A percentile compares a stretch with the other conserved stretches of the same genome.
phyloP scores from a whole-genome alignment of 2,113 vertebrate genomes.

The Cygnus buccinator region DNA sequence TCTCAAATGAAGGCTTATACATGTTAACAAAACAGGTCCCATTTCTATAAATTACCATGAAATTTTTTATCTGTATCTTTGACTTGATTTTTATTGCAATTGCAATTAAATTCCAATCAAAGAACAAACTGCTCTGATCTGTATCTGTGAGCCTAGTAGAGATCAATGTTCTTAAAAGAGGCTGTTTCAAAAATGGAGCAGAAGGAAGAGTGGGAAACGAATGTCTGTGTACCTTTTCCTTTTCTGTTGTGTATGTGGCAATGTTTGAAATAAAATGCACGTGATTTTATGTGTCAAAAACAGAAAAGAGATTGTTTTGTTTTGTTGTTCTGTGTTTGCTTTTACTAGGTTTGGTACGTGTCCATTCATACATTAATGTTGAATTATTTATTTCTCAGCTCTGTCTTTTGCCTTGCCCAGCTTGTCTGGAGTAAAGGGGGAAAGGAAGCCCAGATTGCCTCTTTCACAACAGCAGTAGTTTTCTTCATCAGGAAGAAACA shows the following conservation, averaged over 20 bases:
- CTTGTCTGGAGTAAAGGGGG: background rate
- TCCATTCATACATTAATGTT: background rate
- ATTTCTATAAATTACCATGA: background rate
- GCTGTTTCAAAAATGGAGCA: background rate
- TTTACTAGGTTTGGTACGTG: fast-evolving
- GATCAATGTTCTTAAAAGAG: background rate
- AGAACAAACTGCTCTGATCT: background rate
- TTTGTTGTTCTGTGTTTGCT: background rate
- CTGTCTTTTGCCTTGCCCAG: background rate
- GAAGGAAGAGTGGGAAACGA: background rate
- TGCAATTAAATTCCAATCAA: background rate
- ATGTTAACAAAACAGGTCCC: background rate
- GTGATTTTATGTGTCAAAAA: background rate
- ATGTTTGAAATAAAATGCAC: background rate
- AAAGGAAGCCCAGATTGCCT: background rate
- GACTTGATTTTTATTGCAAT: background rate
- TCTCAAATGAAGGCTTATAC: background rate
- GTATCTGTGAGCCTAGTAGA: background rate
- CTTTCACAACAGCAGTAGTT: background rate
- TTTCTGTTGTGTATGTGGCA: background rate
- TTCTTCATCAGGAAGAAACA: background rate
- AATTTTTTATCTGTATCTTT: background rate
- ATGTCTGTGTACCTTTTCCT: background rate
- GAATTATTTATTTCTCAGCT: background rate
- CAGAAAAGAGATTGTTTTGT: background rate